Evolutionary conservation across 2,797 vertebrate genomes (phyloP), one percentile per base, ranked within the genome.

Genomic region (Tokudaia tokunoshimensis): DNA sequence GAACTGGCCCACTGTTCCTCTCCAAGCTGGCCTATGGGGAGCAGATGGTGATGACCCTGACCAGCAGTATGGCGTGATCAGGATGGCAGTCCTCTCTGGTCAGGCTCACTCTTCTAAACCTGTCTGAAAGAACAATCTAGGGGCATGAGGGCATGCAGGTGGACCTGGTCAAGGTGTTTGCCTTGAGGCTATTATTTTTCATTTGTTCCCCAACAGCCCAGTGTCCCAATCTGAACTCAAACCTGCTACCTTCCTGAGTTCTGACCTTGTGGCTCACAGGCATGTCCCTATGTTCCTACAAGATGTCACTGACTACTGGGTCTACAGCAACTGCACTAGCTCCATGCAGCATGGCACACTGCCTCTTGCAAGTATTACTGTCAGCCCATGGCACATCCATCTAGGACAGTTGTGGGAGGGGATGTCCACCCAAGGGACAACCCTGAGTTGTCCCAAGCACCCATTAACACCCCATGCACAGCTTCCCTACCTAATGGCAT

Each of bases 51-150:
- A 24, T 15, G 11, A 24, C 12, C 15, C 41, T 52, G 44, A 47
- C 2, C 2, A 1, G n/a, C 29, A 4, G 4, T 24, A 12, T 15
- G 6, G 5, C 34, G 24, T 19, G 1, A 55, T 24, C 34, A 37
- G 78, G 37, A 89, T 3, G n/a, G 63, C 11, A 15, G 78, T 29
- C 10, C 7, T 20, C 76, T 59, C 20, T 22, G 1, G 26, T 41
- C 50, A 52, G 67, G 15, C 63, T 52, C 29, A 4, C 55, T 34
- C 41, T 55, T 61, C 14, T 41, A 59, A 88, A 59, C 29, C 41
- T 3, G 1, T 26, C 61, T 29, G 34, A 57, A 44, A 37, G 47
- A 10, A 31, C 10, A 12, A n/a, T 80, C 34, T 9, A 17, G n/a
- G 37, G 67, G 63, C 55, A 31, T 47, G 50, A 50, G 83, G 34